Evolutionary conservation across 2,113 vertebrate genomes (phyloP), one percentile per base, ranked within the genome.

Genomic region (Patagioenas fasciata): DNA sequence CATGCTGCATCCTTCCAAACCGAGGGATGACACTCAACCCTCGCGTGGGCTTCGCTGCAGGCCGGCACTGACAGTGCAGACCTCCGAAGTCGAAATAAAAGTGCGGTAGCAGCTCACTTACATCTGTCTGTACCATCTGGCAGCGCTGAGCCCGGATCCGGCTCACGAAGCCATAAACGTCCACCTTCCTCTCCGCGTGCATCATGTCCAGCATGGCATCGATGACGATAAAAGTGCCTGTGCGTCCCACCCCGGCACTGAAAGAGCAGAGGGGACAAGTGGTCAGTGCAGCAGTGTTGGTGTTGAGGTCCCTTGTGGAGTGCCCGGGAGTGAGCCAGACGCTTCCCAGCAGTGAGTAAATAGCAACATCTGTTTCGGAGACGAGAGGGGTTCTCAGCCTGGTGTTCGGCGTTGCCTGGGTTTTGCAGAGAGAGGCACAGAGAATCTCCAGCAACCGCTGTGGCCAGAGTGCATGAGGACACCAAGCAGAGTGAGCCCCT

Each of bases 151-250:
- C 99, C 80, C 99, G 97, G 97, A 99, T 99, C 29, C 99, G 98
- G 82, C 99, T 99, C 78, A 99, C 99, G 10, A 99, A 99, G 70
- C 99, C 99, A 23, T 99, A 99, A 26, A 99, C 99, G 0, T 99
- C 99, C 93, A 99, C 99, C 97, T 99, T 99, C 96, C 98, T 98
- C 97, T 99, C 99, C 0, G 98, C 85, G 3, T 98, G 98, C 99
- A 99, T 99, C 99, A 99, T 99, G 98, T 99, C 99, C 98, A 99
- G 97, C 99, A 99, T 99, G 97, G 99, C 99, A 26, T 99, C 99
- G 26, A 99, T 99, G 96, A 99, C 99, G 3, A 99, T 99, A 93
- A 99, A 99, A 21, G 99, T 99, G 74, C 99, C 99, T 0, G 99
- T 99, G 85, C 99, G 98, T 20, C 99, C 99, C 13, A 99, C 99